Evolutionary conservation across 2,797 vertebrate species (phyloP), one percentile per base, ranked within the genome.

Genomic region (Malurus leucopterus): DNA sequence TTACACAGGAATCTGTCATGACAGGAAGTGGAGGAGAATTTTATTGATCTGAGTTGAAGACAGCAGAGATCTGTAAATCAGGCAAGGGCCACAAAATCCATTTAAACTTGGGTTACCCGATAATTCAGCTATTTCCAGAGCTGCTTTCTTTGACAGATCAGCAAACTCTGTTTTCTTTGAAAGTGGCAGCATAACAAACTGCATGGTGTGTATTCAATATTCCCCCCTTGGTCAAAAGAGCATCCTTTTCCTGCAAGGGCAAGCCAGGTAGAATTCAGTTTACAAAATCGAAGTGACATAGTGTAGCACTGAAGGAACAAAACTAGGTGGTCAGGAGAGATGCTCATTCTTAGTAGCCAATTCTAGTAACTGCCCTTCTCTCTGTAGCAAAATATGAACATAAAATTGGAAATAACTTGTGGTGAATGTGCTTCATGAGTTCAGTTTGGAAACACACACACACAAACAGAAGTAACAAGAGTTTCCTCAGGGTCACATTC

Each of bases 181-280:
- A 82, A 51, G 53, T 13, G 38, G 38, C n/a, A 80, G 34, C 6
- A 7, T 44, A 32, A 73, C 24, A 61, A 57, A 20, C 36, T 61
- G 24, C 3, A 1, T 2, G 3, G 20, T 49, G 15, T 21, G 16
- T 30, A 8, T 38, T 55, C 15, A 7, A 0, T 29, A 47, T 36
- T 84, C 84, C 27, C 34, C 47, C 5, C 7, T 24, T 34, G 36
- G 22, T 57, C 19, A 18, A 57, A 40, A 72, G 51, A 72, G 12
- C 40, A 73, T 70, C 26, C 14, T 81, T 64, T 51, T 47, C 27
- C 67, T 58, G 24, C 3, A 5, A 34, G 29, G 68, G 70, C 41
- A 74, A 32, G 21, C 13, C 44, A 63, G 15, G 27, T 46, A 36
- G 21, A 50, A 74, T 30, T 59, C 41, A 20, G 18, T 63, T 68